Evolutionary conservation across 2,888 invertebrate genomes (phyloP).

Genomic region (Dascillus cervinus): DNA sequence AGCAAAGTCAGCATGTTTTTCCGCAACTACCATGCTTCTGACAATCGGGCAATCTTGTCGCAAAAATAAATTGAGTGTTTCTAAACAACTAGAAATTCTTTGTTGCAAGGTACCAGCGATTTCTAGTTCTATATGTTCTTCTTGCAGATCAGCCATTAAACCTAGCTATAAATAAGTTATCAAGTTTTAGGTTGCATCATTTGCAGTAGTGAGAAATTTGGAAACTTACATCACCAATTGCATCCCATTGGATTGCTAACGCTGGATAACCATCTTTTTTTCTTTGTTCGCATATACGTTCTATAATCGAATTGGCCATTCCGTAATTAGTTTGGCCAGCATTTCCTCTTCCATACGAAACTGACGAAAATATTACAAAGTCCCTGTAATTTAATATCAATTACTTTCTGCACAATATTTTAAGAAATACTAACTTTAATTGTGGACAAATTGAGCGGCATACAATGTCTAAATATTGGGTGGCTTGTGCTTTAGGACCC

Average conservation of each 20-base stretch:
- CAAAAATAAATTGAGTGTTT: constrained; percentile 61
- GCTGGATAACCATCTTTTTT: constrained; percentile 63
- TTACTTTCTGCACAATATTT: constrained; percentile 1
- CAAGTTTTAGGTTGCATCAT: not conserved
- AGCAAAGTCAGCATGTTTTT: constrained; percentile 48
- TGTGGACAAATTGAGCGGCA: constrained; percentile 41
- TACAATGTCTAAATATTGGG: constrained; percentile 64
- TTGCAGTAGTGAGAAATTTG: constrained; percentile 10
- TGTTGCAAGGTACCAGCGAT: constrained; percentile 60
- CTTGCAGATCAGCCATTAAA: constrained; percentile 51
- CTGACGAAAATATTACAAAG: constrained; percentile 89
- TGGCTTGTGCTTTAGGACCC: constrained; percentile 76
- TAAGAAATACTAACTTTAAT: constrained; percentile 22
- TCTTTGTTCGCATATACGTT: constrained; percentile 74
- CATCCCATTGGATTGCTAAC: constrained; percentile 80
- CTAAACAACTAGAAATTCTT: constrained; percentile 55
- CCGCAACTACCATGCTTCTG: constrained; percentile 80
- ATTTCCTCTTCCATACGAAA: constrained; percentile 86
- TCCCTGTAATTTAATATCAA: too few species aligned
- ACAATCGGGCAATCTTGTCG: constrained; percentile 50
- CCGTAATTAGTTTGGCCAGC: constrained; percentile 89
- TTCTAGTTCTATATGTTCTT: too few species aligned
- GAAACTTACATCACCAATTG: constrained; percentile 37
- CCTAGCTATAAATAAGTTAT: too few species aligned
- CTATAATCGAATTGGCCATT: constrained; percentile 85